Evolutionary conservation across 1,140 invertebrate species (phyloP).

Genomic region (Probaryconus sp.): DNA sequence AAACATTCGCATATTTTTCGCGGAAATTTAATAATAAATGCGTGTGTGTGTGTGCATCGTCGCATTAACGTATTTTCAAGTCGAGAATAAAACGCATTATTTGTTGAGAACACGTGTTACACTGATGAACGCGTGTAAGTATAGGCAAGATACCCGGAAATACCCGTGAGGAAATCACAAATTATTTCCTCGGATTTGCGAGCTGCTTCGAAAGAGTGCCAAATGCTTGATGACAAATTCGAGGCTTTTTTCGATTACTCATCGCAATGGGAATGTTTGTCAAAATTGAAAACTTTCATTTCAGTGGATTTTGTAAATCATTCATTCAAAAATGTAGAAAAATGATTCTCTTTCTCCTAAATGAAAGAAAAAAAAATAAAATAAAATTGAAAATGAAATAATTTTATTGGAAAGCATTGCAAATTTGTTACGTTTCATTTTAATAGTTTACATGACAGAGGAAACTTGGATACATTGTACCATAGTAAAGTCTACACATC

Average conservation of each 20-base stretch:
- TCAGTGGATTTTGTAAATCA: too few species aligned
- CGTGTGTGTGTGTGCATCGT: background rate
- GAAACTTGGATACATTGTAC: too few species aligned
- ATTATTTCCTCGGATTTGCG: conserved; percentile 30
- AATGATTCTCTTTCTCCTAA: too few species aligned
- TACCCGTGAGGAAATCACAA: conserved; percentile 18
- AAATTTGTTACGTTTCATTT: too few species aligned
- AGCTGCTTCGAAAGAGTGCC: conserved; percentile 2
- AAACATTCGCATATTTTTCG: conserved; percentile 22
- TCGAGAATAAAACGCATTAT: conserved; percentile 7
- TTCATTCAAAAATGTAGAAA: too few species aligned
- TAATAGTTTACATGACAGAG: too few species aligned
- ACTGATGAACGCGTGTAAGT: background rate
- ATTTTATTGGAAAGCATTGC: too few species aligned
- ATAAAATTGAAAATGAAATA: too few species aligned
- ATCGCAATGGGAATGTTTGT: conserved; percentile 6
- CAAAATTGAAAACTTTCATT: conserved; percentile 16
- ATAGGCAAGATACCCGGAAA: conserved; percentile 11
- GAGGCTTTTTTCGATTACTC: conserved; percentile 11
- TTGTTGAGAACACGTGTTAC: conserved; percentile 17
- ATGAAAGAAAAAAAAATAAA: too few species aligned
- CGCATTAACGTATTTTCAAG: too few species aligned
- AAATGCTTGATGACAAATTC: conserved; percentile 12
- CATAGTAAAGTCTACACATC: too few species aligned
- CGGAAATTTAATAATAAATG: conserved; percentile 22